Percentiles rank a stretch among this genome's conserved stretches.
These are phyloP conservation scores for Mystacornis crossleyi DNA, from an alignment of 2,113 vertebrate genomes.

Conservation along the genomic window DNA sequence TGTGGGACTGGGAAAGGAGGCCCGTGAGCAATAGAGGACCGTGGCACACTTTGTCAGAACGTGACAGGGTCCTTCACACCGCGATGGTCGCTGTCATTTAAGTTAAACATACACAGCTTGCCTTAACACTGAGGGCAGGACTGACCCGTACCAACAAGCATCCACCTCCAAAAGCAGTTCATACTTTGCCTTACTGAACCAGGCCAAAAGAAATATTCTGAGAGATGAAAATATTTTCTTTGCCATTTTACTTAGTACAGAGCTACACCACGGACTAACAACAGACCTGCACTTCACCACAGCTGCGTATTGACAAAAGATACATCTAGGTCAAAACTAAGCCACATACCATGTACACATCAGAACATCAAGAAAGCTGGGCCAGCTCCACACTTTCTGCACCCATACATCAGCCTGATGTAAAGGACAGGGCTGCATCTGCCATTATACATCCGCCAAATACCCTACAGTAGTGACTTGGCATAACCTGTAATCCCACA, in stretches of 20 bases:
- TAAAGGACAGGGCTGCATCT: not conserved
- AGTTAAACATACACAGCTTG: not conserved
- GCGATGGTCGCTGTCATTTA: fast-evolving
- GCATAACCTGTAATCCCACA: not conserved
- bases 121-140: not conserved
- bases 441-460: not conserved
- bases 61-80: not conserved
- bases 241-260: not conserved
- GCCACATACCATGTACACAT: not conserved
- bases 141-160: not conserved
- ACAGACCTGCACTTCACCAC: not conserved
- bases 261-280: not conserved
- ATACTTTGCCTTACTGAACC: not conserved
- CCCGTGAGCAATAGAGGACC: fast-evolving
- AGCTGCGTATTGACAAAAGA: not conserved
- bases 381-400: not conserved
- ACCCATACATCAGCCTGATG: not conserved
- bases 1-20: not conserved
- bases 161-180: not conserved
- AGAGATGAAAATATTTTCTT: constrained; percentile 49
- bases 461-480: not conserved
- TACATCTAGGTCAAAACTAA: not conserved
- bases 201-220: constrained; percentile 46
- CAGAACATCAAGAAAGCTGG: not conserved
- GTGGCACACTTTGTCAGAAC: not conserved